A percentile compares a stretch with the other conserved stretches of the same genome.
These are phyloP conservation scores for Pantherophis alleghaniensis DNA, from an alignment of 2,797 vertebrate genomes.

Conservation along the genomic window DNA sequence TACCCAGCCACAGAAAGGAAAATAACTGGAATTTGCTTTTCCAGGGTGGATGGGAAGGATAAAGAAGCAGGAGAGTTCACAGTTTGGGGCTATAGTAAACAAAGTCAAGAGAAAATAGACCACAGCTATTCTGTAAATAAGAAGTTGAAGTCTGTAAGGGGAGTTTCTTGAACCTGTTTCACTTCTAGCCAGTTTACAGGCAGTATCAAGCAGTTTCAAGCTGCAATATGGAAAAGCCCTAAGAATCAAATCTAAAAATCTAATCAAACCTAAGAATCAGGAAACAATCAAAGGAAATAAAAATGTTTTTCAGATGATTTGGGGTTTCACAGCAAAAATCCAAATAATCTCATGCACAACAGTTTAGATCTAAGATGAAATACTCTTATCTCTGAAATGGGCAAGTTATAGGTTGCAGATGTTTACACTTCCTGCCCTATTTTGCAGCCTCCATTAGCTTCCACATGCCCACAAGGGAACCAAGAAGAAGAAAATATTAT, in stretches of 20 bases:
- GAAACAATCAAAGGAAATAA: not conserved
- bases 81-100: not conserved
- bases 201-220: not conserved
- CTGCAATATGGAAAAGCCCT: not conserved
- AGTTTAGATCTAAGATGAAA: not conserved
- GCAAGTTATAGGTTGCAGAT: not conserved
- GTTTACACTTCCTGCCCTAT: not conserved
- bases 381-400: not conserved
- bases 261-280: no score
- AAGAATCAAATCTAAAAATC: no score
- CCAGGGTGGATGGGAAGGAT: not conserved
- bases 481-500: not conserved
- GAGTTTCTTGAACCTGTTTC: not conserved
- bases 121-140: not conserved
- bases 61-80: not conserved
- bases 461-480: not conserved
- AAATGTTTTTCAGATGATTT: not conserved
- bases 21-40: not conserved
- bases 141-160: not conserved
- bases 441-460: not conserved
- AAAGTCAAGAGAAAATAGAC: not conserved
- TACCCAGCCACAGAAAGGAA: not conserved
- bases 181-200: not conserved
- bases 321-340: not conserved
- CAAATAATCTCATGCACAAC: not conserved